A percentile compares a stretch with the other conserved stretches of the same genome.
phyloP scores from a whole-genome alignment of 2,113 vertebrate genomes.

The Eurypyga helias region DNA sequence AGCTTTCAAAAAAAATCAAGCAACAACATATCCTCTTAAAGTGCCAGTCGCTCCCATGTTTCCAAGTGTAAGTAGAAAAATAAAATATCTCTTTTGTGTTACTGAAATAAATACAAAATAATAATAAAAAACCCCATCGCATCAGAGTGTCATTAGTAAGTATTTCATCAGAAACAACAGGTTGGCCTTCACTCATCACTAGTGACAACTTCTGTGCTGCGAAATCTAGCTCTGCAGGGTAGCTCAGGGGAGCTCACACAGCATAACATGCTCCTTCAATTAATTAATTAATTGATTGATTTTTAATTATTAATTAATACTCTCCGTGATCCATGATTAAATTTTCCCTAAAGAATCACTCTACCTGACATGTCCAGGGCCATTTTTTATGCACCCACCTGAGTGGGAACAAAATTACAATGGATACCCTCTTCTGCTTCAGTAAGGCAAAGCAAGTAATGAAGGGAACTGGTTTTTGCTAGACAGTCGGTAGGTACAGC shows the following conservation, averaged over 20 bases:
- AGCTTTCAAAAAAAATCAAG: not conserved
- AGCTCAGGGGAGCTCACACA: not conserved
- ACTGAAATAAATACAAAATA: not conserved
- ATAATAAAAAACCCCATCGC: not conserved
- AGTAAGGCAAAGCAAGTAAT: constrained; percentile 59
- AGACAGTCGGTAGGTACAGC: constrained; percentile 20
- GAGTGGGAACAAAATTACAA: constrained; percentile 36
- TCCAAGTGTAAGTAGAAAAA: not conserved
- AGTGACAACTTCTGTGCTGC: not conserved
- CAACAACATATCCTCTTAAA: not conserved
- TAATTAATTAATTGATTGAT: no score
- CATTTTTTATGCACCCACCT: not conserved
- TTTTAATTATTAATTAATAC: constrained; percentile 16
- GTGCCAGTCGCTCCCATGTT: not conserved
- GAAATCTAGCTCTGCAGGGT: not conserved
- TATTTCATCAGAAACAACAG: constrained; percentile 23
- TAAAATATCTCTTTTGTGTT: not conserved
- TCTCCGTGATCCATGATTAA: not conserved
- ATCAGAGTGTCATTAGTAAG: not conserved
- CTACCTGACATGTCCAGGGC: not conserved
- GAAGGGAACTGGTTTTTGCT: constrained; percentile 23
- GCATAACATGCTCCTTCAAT: not conserved
- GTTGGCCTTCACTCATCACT: constrained; percentile 4
- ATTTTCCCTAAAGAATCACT: constrained; percentile 18
- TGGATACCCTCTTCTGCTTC: constrained; percentile 22